Conservation (phyloP, 2,888 invertebrate genomes). For the Clepsis dumicolana region DNA sequence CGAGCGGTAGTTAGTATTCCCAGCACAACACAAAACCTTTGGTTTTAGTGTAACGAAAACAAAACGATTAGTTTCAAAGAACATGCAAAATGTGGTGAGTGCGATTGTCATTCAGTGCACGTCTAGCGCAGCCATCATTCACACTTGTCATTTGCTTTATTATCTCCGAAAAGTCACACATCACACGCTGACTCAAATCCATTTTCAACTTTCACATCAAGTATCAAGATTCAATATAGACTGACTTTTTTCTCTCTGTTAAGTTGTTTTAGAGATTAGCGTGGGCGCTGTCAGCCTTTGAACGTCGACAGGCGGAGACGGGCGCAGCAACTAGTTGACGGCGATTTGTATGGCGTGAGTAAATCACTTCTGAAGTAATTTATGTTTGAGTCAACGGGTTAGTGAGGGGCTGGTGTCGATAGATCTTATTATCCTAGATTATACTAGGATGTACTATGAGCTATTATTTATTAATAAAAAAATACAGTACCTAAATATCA, state of each 20-base stretch:
- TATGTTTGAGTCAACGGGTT: slow-evolving; percentile 65
- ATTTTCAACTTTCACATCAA: background rate
- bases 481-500: no score
- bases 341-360: slow-evolving; percentile 78
- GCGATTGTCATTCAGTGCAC: slow-evolving; percentile 72
- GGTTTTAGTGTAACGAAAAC: slow-evolving; percentile 51
- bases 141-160: slow-evolving; percentile 68
- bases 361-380: slow-evolving; percentile 84
- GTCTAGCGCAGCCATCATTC: slow-evolving; percentile 65
- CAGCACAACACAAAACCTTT: slow-evolving; percentile 49
- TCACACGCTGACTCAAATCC: background rate
- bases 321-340: slow-evolving; percentile 73
- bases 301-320: slow-evolving; percentile 68
- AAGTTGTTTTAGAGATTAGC: slow-evolving; percentile 3
- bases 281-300: slow-evolving; percentile 52
- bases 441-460: no score
- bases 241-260: background rate
- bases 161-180: background rate
- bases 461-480: no score
- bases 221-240: background rate
- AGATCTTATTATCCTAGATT: no score
- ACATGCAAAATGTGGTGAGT: slow-evolving; percentile 59
- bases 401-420: slow-evolving; percentile 65
- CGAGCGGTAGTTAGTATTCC: slow-evolving; percentile 40
- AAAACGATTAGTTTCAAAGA: slow-evolving; percentile 72